These are phyloP conservation scores for Stenodema calcarata DNA, from an alignment of 2,888 invertebrate species.

Conservation along the genomic window DNA sequence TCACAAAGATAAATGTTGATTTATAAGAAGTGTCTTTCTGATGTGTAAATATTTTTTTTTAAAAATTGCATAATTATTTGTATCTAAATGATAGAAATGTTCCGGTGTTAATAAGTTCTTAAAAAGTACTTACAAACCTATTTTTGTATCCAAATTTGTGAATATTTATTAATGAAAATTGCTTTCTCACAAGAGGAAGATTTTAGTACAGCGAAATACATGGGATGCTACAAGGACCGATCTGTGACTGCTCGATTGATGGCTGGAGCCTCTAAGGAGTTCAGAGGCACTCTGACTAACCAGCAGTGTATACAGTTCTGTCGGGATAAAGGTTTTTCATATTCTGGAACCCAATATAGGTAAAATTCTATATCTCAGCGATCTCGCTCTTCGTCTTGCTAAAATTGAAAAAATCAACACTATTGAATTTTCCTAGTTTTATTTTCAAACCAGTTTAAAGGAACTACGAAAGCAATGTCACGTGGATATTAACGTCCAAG, in stretches of 20 bases:
- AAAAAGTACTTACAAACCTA: too few species aligned
- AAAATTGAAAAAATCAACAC: not conserved
- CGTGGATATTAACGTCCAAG: too few species aligned
- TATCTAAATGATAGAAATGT: too few species aligned
- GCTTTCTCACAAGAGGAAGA: slow-evolving; percentile 17
- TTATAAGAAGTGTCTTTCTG: too few species aligned
- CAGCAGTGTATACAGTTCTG: slow-evolving; percentile 51
- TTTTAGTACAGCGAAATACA: slow-evolving; percentile 34
- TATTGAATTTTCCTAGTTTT: too few species aligned
- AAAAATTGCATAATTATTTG: too few species aligned
- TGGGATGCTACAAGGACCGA: slow-evolving; percentile 56
- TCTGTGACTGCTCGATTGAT: slow-evolving; percentile 52
- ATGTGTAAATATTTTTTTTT: too few species aligned
- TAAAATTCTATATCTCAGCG: slow-evolving; percentile 8
- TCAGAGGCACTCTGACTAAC: slow-evolving; percentile 52
- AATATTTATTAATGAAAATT: not conserved
- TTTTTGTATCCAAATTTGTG: not conserved
- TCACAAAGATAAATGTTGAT: too few species aligned
- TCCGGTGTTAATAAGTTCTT: too few species aligned
- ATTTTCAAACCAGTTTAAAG: too few species aligned
- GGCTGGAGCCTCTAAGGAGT: slow-evolving; percentile 52
- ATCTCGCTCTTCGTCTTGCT: too few species aligned
- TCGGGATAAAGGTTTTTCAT: slow-evolving; percentile 44
- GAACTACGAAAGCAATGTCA: too few species aligned
- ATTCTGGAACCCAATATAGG: slow-evolving; percentile 52